A percentile compares a stretch with the other conserved stretches of the same genome.
These are phyloP conservation scores for Ascidia mentula DNA, from an alignment of 23 tunicate species.

Conservation along the genomic window DNA sequence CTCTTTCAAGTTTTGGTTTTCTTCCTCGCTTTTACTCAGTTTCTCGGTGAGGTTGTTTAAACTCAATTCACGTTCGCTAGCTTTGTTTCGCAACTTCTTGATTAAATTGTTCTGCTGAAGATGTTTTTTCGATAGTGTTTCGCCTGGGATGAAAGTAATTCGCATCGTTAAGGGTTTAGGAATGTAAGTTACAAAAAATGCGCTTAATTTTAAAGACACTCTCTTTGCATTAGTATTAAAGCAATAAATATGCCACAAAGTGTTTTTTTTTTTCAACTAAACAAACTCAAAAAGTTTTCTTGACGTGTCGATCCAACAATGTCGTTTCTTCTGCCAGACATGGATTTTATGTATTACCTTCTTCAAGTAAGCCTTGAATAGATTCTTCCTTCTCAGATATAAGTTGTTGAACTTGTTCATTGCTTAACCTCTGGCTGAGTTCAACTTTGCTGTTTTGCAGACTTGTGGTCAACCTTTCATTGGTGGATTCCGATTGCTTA, in stretches of 20 bases:
- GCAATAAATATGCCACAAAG: too few relatives aligned
- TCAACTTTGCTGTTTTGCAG: conserved; percentile 14
- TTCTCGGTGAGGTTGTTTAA: conserved; percentile 45
- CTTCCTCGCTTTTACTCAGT: conserved; percentile 30
- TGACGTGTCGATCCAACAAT: too few relatives aligned
- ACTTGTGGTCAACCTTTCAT: background rate
- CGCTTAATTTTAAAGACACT: too few relatives aligned
- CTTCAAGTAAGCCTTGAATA: conserved; percentile 77
- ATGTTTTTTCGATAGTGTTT: conserved; percentile 74
- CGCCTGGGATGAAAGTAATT: conserved; percentile 49
- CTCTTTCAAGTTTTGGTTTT: conserved; percentile 59
- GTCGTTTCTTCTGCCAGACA: too few relatives aligned
- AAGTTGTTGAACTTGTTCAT: conserved; percentile 78
- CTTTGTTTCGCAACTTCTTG: conserved; percentile 65
- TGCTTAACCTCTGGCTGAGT: conserved; percentile 57
- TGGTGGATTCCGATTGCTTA: too few relatives aligned
- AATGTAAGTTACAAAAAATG: too few relatives aligned
- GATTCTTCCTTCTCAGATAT: conserved; percentile 90
- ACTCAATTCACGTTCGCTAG: conserved; percentile 42
- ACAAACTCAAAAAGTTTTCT: background rate
- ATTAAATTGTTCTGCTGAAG: conserved; percentile 74
- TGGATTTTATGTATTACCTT: conserved; percentile 58
- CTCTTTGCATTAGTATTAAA: too few relatives aligned
- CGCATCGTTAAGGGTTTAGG: too few relatives aligned
- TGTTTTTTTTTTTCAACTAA: background rate